Evolutionary conservation across 2,113 vertebrate species (phyloP).

Genomic region (Antechinus flavipes): DNA sequence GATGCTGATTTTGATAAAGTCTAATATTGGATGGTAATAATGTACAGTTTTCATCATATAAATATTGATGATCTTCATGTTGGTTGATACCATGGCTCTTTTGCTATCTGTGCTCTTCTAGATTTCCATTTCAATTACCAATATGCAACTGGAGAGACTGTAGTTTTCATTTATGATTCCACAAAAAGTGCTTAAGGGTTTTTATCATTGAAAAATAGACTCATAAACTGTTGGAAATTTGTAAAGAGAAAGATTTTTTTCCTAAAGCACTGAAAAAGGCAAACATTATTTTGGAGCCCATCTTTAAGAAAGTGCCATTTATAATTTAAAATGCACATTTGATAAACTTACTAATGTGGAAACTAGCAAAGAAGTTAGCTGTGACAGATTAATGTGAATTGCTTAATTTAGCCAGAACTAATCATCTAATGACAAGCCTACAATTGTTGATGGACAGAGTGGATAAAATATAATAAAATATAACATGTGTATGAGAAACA

Average conservation of each 20-base stretch:
- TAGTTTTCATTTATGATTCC: constrained; percentile 98
- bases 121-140: constrained; percentile 99
- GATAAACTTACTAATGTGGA: constrained; percentile 95
- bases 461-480: constrained; percentile 98
- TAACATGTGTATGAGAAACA: constrained; percentile 96
- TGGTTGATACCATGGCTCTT: constrained; percentile 98
- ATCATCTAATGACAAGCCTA: constrained; percentile 96
- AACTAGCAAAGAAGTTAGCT: constrained; percentile 95
- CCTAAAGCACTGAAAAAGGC: constrained; percentile 97
- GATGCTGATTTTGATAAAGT: constrained; percentile 83
- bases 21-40: constrained; percentile 99
- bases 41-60: constrained; percentile 96
- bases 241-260: constrained; percentile 98
- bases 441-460: constrained; percentile 99
- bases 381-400: constrained; percentile 96
- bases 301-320: constrained; percentile 99
- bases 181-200: constrained; percentile 97
- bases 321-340: constrained; percentile 98
- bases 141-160: constrained; percentile 97
- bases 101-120: constrained; percentile 95
- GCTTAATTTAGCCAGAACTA: constrained; percentile 98
- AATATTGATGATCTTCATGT: constrained; percentile 99
- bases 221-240: constrained; percentile 98
- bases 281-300: constrained; percentile 93
- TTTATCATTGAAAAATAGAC: constrained; percentile 97